Evolutionary conservation across 2,888 invertebrate species (phyloP).

Genomic region (Argyresthia goedartella): DNA sequence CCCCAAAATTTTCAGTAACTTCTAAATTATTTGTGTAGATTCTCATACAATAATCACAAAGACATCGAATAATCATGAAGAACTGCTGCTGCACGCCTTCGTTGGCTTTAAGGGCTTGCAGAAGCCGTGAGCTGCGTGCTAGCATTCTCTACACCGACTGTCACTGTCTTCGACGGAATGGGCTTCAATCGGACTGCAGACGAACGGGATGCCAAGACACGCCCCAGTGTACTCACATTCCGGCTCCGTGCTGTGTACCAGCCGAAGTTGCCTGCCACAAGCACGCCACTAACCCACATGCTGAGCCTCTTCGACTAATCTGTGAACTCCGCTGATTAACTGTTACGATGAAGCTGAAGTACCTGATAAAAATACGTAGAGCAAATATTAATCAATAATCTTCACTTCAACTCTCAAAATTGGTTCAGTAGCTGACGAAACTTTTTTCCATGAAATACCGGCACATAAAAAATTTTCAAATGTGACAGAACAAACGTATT

Average conservation of each 20-base stretch:
- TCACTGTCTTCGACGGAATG: slow-evolving; percentile 67
- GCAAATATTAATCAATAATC: too few relatives aligned
- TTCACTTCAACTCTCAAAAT: too few relatives aligned
- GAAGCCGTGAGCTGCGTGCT: slow-evolving; percentile 63
- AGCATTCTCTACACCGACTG: slow-evolving; percentile 65
- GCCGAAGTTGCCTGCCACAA: slow-evolving; percentile 39
- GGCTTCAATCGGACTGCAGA: slow-evolving; percentile 68
- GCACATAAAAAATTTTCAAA: slow-evolving; percentile 6
- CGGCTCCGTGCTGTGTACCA: slow-evolving; percentile 44
- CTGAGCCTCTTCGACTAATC: slow-evolving; percentile 36
- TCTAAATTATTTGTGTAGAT: too few relatives aligned
- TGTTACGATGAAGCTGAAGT: too few relatives aligned
- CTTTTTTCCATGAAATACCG: slow-evolving; percentile 7
- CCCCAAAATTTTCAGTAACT: too few relatives aligned
- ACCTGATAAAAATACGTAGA: too few relatives aligned
- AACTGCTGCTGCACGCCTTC: too few relatives aligned
- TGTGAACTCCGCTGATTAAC: slow-evolving; percentile 24
- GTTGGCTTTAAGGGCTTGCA: slow-evolving; percentile 10
- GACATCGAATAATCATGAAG: too few relatives aligned
- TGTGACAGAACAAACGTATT: neutral
- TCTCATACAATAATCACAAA: too few relatives aligned
- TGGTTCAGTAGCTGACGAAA: neutral
- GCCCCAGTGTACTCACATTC: slow-evolving; percentile 33
- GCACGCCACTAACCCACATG: slow-evolving; percentile 45
- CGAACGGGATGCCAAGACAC: slow-evolving; percentile 59